phyloP scores from a whole-genome alignment of 2,113 vertebrate species.

The Struthio camelus region DNA sequence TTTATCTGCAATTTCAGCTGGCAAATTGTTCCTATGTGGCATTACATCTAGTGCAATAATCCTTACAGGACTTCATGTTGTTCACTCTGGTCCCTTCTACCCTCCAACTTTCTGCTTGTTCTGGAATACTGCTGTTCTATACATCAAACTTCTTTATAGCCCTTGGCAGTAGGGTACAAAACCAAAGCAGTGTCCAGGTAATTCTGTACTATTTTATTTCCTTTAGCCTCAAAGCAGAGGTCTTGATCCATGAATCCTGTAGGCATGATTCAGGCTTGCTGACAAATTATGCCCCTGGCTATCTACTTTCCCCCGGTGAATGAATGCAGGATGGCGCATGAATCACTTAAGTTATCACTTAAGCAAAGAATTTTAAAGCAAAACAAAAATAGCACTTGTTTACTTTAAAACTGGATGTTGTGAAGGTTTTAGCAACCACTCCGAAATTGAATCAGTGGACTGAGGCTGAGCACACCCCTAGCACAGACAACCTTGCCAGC shows the following conservation, averaged over 20 bases:
- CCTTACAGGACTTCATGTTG: not conserved
- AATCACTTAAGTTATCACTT: not conserved
- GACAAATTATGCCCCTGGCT: no score
- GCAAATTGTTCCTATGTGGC: not conserved
- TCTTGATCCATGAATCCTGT: fast-evolving
- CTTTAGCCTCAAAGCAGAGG: not conserved
- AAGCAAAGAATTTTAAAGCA: not conserved
- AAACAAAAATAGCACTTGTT: not conserved
- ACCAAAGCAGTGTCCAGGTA: not conserved
- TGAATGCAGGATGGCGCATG: not conserved
- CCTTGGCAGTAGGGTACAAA: not conserved
- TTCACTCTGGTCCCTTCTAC: not conserved
- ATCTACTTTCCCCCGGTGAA: not conserved
- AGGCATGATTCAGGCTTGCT: fast-evolving
- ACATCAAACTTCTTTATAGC: not conserved
- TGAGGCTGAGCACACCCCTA: not conserved
- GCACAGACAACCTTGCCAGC: fast-evolving
- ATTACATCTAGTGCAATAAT: not conserved
- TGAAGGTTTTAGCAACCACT: not conserved
- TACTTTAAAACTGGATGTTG: not conserved
- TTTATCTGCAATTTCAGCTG: not conserved
- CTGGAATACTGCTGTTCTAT: not conserved
- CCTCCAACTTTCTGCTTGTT: not conserved
- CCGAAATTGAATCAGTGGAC: not conserved
- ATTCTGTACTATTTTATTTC: not conserved